Base-by-base conservation (phyloP, 2,113 vertebrate species). In the Alligator mississippiensis region DNA sequence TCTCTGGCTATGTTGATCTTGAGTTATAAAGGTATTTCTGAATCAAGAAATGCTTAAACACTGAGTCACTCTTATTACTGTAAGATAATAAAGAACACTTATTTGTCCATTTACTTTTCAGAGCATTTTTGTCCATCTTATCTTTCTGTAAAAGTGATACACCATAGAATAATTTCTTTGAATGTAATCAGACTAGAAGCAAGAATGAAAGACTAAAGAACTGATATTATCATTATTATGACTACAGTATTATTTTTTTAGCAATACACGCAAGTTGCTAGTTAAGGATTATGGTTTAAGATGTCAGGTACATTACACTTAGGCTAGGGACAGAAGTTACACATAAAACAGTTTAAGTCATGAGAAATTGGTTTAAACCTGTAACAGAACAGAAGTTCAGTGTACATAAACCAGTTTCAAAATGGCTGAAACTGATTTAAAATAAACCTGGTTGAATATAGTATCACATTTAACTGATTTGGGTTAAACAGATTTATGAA, bases 51-150 rank as follows among this genome's bases (percentile, higher is more conserved):
- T 55, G 17, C 11, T 84, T 34, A 15, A 5, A 88, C 7, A 6
- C 2, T 2, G 22, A 15, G 14, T 34, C 5, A 70, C 68, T 18
- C 80, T 0, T 28, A 13, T n/a, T 24, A 18, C 24, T 62, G 66
- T 34, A 70, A 21, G n/a, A 21, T 34, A 70, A 63, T 17, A 59
- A n/a, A 17, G 22, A 6, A 55, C 76, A 30, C 66, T 85, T 85
- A 24, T 75, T 61, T 1, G 2, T 6, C 47, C 22, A 78, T 0
- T 0, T 13, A 47, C 30, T 87, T 87, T 82, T 38, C 77, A 60
- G n/a, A 78, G 58, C 60, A 6, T 63, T 87, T 77, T 30, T 76
- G 54, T 83, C 13, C 55, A 70, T 13, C 74, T 54, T 84, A 6
- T 19, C 14, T 84, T 85, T 59, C 59, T 57, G n/a, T 25, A 47